Percentiles rank a stretch among this genome's conserved stretches.
Conservation (phyloP, 2,888 invertebrate species). For the Thelaira solivaga region DNA sequence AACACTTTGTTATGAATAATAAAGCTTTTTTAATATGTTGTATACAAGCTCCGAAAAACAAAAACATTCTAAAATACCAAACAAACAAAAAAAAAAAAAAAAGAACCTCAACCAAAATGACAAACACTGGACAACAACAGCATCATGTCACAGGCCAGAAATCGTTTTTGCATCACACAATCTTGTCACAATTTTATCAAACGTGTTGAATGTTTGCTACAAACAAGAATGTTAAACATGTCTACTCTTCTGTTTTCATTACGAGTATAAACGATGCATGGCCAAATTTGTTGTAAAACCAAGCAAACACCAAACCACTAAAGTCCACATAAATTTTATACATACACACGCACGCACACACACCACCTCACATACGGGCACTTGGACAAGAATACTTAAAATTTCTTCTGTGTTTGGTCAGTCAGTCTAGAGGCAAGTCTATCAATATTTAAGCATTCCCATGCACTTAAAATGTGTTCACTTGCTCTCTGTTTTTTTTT, state of each 20-base stretch:
- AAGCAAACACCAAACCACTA: slow-evolving; percentile 18
- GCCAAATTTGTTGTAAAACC: slow-evolving; percentile 36
- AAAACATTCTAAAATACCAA: slow-evolving; percentile 32
- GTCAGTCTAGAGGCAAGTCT: not conserved
- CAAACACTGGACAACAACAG: slow-evolving; percentile 35
- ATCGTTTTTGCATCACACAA: slow-evolving; percentile 37
- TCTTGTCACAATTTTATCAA: slow-evolving; percentile 51
- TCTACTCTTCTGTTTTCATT: slow-evolving; percentile 21
- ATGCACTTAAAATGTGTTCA: slow-evolving; percentile 22
- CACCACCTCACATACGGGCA: not conserved
- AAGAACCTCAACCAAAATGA: slow-evolving; percentile 29
- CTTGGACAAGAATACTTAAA: too few relatives aligned
- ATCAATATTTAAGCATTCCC: slow-evolving; percentile 18
- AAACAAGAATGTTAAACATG: slow-evolving; percentile 36
- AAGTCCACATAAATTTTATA: not conserved
- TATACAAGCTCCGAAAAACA: slow-evolving; percentile 42
- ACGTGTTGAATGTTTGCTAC: slow-evolving; percentile 50
- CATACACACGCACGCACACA: not conserved
- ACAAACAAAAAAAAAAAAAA: not conserved
- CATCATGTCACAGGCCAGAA: slow-evolving; percentile 48
- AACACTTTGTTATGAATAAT: slow-evolving; percentile 58
- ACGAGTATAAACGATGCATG: slow-evolving; percentile 33
- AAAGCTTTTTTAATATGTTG: slow-evolving; percentile 55
- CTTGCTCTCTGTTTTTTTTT: slow-evolving; percentile 15
- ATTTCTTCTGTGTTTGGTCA: too few relatives aligned